These are phyloP conservation scores for Hippocampus barbouri DNA, from an alignment of 2,113 vertebrate species.

Conservation along the genomic window DNA sequence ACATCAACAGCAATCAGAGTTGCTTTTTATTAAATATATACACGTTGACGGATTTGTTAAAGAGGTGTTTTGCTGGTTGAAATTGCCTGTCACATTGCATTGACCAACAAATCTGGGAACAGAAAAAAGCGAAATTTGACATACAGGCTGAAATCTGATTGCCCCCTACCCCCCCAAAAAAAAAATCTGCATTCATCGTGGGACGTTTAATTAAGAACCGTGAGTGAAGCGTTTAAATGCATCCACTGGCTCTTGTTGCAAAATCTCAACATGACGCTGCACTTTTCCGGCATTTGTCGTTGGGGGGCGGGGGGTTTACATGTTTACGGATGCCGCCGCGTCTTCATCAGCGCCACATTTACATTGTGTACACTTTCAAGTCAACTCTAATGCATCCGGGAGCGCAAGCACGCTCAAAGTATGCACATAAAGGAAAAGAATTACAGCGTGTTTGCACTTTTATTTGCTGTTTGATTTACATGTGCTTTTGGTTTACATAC, in stretches of 20 bases:
- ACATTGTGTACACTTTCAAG: slow-evolving; percentile 30
- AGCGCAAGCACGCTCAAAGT: slow-evolving; percentile 23
- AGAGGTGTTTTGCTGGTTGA: not conserved
- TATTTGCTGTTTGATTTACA: slow-evolving; percentile 16
- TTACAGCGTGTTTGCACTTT: slow-evolving; percentile 9
- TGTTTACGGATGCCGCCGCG: slow-evolving; percentile 15
- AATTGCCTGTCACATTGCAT: too few relatives aligned
- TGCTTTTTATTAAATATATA: too few relatives aligned
- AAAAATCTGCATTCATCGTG: too few relatives aligned
- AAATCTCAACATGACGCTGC: not conserved
- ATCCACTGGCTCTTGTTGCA: not conserved
- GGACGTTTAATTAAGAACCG: too few relatives aligned
- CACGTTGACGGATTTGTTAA: too few relatives aligned
- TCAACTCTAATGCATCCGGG: slow-evolving; percentile 28
- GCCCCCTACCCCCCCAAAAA: too few relatives aligned
- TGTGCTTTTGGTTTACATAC: not conserved
- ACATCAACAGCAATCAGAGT: too few relatives aligned
- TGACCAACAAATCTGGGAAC: too few relatives aligned
- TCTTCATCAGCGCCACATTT: slow-evolving; percentile 57
- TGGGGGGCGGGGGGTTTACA: too few relatives aligned
- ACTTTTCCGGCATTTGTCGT: not conserved
- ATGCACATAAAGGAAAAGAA: slow-evolving; percentile 18
- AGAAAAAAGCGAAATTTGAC: too few relatives aligned
- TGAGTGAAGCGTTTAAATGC: not conserved
- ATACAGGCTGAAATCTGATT: not conserved